These are phyloP conservation scores for Alfaro cultratus DNA, from an alignment of 2,797 vertebrate genomes.

Conservation along the genomic window DNA sequence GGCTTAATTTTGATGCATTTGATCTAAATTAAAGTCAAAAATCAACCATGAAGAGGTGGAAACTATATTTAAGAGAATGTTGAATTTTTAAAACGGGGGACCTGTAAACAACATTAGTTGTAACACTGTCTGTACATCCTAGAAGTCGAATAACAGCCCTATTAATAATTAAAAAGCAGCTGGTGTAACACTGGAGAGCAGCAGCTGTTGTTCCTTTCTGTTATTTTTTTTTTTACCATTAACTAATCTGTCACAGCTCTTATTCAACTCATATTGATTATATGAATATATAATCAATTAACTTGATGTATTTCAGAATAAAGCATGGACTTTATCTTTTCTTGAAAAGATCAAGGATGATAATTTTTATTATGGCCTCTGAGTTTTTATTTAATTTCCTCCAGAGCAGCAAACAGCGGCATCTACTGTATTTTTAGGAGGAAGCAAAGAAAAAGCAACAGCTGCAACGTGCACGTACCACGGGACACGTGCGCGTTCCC, in stretches of 20 bases:
- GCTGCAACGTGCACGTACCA: slow-evolving; percentile 38
- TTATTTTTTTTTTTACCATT: background rate
- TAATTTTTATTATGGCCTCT: background rate
- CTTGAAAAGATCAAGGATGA: too few relatives aligned
- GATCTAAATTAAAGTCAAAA: background rate
- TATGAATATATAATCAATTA: background rate
- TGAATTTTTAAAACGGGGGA: background rate
- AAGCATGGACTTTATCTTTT: background rate
- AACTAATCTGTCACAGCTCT: background rate
- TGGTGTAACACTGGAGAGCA: background rate
- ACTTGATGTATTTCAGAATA: background rate
- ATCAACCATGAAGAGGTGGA: background rate
- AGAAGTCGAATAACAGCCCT: background rate
- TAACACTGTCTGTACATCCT: background rate
- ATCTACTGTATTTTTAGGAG: background rate
- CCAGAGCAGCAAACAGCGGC: background rate
- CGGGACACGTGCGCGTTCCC: slow-evolving; percentile 70
- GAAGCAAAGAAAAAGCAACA: slow-evolving; percentile 21
- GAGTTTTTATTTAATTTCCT: background rate
- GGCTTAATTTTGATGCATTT: background rate
- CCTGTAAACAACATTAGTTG: background rate
- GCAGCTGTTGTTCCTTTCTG: background rate
- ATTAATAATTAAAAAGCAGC: background rate
- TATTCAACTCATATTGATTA: background rate
- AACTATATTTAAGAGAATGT: background rate